phyloP scores from a whole-genome alignment of 1,140 invertebrate species.

The Drosophila subobscura region DNA sequence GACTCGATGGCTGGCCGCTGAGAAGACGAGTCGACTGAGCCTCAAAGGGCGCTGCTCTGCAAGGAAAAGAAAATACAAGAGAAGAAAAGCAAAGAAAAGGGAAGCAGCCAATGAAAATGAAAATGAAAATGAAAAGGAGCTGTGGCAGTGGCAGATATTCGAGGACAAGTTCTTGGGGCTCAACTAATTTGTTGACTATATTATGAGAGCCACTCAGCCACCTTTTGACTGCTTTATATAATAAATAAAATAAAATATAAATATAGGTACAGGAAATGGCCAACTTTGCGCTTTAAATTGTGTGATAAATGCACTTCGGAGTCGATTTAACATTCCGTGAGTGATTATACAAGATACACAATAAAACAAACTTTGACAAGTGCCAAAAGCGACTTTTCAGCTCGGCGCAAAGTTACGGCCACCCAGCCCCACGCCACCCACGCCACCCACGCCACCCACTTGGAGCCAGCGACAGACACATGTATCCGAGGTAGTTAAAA shows the following conservation, averaged over 20 bases:
- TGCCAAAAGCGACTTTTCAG: constrained; percentile 67
- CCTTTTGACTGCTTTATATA: no score
- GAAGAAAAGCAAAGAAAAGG: neutral
- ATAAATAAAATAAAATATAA: no score
- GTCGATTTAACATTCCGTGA: constrained; percentile 6
- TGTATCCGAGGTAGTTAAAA: constrained; percentile 70
- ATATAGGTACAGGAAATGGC: no score
- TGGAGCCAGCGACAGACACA: constrained; percentile 15
- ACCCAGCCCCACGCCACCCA: neutral
- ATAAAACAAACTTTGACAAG: constrained; percentile 52
- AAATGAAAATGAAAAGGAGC: neutral
- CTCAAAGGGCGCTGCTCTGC: no score
- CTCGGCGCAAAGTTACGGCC: constrained; percentile 29
- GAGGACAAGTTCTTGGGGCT: neutral
- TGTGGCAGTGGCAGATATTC: neutral
- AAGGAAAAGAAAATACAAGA: no score
- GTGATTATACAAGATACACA: constrained; percentile 11
- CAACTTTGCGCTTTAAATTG: no score
- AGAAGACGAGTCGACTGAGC: neutral
- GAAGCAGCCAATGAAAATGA: no score
- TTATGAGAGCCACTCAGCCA: no score
- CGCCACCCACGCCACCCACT: neutral
- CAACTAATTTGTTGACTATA: no score
- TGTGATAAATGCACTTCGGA: neutral
- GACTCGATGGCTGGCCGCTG: constrained; percentile 12